Conservation (phyloP, 2,113 vertebrate genomes). For the Isurus oxyrinchus region DNA sequence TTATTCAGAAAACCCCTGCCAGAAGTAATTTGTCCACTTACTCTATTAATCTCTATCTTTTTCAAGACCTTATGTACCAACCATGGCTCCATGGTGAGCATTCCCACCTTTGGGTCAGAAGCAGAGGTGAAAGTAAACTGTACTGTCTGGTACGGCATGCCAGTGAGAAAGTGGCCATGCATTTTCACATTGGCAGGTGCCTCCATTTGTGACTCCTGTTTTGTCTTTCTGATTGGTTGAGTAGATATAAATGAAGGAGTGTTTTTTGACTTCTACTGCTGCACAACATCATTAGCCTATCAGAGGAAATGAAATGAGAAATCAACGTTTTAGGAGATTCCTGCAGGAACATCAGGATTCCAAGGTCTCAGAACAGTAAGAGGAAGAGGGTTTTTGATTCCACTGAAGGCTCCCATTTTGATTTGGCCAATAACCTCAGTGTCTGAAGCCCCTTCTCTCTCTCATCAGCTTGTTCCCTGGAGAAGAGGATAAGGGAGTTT, state of each 20-base stretch:
- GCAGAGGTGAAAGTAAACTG: no score
- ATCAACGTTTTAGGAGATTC: background rate
- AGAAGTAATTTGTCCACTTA: no score
- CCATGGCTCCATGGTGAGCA: no score
- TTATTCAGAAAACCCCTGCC: no score
- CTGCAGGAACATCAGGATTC: background rate
- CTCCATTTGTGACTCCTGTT: background rate
- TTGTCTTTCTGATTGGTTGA: background rate
- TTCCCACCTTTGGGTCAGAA: no score
- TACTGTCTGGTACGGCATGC: no score
- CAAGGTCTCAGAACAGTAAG: background rate
- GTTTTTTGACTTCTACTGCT: background rate
- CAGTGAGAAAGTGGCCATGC: background rate
- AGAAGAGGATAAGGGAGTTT: background rate
- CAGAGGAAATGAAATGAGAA: background rate
- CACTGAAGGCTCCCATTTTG: background rate
- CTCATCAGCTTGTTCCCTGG: background rate
- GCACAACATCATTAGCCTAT: background rate
- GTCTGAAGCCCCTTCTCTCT: no score
- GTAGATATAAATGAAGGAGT: background rate
- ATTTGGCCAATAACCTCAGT: background rate
- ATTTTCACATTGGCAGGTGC: background rate
- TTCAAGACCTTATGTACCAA: no score
- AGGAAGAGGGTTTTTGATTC: background rate
- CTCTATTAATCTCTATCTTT: no score